Conservation (phyloP, 2,797 vertebrate species). For the Melanotaenia maccullochi region DNA sequence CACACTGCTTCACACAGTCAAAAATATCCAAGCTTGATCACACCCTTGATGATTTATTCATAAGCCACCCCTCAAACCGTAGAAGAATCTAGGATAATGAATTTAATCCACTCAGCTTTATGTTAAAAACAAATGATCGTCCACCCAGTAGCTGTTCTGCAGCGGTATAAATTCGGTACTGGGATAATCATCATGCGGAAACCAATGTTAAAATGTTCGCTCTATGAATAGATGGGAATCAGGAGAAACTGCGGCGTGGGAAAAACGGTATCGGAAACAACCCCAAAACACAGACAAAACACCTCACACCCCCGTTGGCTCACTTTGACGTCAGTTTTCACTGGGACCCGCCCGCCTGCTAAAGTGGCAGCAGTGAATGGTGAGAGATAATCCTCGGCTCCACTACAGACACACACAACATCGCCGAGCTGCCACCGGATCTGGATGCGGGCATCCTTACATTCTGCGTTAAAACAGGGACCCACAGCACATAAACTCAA, state of each 20-base stretch:
- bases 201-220: neutral
- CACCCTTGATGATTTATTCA: neutral
- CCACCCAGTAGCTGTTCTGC: neutral
- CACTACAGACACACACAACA: slow-evolving; percentile 48
- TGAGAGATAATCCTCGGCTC: slow-evolving; percentile 69
- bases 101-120: neutral
- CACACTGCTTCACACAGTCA: neutral
- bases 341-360: slow-evolving; percentile 74
- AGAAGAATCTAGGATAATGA: neutral
- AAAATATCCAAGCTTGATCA: neutral
- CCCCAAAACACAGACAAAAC: slow-evolving; percentile 10
- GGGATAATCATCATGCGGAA: neutral
- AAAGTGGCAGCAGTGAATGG: slow-evolving; percentile 78
- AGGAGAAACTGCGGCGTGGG: slow-evolving; percentile 5
- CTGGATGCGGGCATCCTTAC: slow-evolving; percentile 77
- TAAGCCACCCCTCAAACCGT: neutral
- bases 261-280: slow-evolving; percentile 12
- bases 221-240: neutral
- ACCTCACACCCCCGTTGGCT: slow-evolving; percentile 64
- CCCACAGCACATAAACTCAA: slow-evolving; percentile 56
- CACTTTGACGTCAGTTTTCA: slow-evolving; percentile 72
- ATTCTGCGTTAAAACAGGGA: slow-evolving; percentile 50
- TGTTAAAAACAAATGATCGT: neutral
- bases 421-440: slow-evolving; percentile 62
- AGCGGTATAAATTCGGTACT: neutral